Evolutionary conservation across 2,797 vertebrate genomes (phyloP), one percentile per base, ranked within the genome.

Genomic region (Pseudochaenichthys georgianus): DNA sequence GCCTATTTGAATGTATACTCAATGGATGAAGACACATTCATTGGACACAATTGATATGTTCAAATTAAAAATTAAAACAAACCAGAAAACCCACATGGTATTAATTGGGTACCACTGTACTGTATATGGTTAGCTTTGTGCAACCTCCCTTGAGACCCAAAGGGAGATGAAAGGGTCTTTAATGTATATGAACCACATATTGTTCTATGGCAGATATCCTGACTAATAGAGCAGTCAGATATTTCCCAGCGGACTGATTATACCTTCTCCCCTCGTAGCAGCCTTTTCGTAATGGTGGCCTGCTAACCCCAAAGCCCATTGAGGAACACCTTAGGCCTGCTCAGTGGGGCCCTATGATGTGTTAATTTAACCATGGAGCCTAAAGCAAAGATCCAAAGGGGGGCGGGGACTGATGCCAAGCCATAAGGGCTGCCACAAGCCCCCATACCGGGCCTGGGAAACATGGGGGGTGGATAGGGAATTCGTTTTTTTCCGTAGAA

Each of bases 131-230:
- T 31, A 43, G 75, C 78, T 91, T 81, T 88, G 74, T 83, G 66
- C 21, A 47, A 52, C 11, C 15, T 76, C 86, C 82, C 76, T 45
- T 21, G 72, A 78, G 78, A 81, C 34, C 0, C 34, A 60, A 2
- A 54, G 15, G 51, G 19, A 85, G 88, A 90, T 85, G 75, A 91
- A 66, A 90, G 80, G 64, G 46, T 52, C 64, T 91, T 90, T 87
- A 90, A 91, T 85, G 81, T 90, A 88, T 75, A 85, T 70, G 78
- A 83, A 57, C 55, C 75, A 74, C 78, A 89, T 81, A 78, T 8
- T 66, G 73, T 58, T 78, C 59, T 63, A 51, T 57, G 72, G 70
- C 68, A 77, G 83, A 77, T 13, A 63, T 19, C 17, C 50, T 13
- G 67, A 76, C 80, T 81, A 84, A 88, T 64, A 79, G 74, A 83